Evolutionary conservation across 1,140 invertebrate genomes (phyloP), one percentile per base, ranked within the genome.

Genomic region (Temnothorax longispinosus): DNA sequence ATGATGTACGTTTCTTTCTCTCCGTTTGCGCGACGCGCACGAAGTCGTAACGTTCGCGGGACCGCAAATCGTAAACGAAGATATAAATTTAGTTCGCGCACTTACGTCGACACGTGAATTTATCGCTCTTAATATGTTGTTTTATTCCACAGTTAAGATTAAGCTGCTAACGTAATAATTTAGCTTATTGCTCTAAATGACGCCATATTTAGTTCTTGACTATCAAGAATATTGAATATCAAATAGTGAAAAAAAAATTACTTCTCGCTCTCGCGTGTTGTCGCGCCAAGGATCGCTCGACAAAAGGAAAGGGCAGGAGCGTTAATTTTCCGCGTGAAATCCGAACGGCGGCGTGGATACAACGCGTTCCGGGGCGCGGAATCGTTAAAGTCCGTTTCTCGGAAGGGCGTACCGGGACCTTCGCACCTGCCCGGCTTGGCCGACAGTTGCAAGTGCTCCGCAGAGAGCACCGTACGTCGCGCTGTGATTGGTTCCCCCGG

Each of bases 401-500:
- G 80, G 52, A 88, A 82, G 76, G 60, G 69, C 78, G 15, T 71
- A 60, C 58, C 56, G 72, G 32, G 3, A 3, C 44, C 62, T 64
- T 67, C 54, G 78, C 90, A 90, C 89, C 89, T 90, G 88, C 88
- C 64, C 50, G 54, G 47, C 67, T 71, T 15, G 47, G 13, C 47
- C 80, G 56, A 54, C 74, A 47, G 76, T 67, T 74, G 54, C 80
- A 82, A 72, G 80, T 82, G 67, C 67, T 18, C 21, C 15, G 65
- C 11, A 21, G 62, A 69, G 58, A 78, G 21, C 38, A 27, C 13
- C 44, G 41, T 62, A 56, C 75, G 27, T 47, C 54, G n/a, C 60
- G 6, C 44, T 21, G 78, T 85, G 76, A 90, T 90, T 87, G 85
- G 67, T 80, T 67, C 13, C 72, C 72, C 69, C 50, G 54, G 27